Evolutionary conservation across 2,888 invertebrate species (phyloP).

Genomic region (Barypeithes pellucidus): DNA sequence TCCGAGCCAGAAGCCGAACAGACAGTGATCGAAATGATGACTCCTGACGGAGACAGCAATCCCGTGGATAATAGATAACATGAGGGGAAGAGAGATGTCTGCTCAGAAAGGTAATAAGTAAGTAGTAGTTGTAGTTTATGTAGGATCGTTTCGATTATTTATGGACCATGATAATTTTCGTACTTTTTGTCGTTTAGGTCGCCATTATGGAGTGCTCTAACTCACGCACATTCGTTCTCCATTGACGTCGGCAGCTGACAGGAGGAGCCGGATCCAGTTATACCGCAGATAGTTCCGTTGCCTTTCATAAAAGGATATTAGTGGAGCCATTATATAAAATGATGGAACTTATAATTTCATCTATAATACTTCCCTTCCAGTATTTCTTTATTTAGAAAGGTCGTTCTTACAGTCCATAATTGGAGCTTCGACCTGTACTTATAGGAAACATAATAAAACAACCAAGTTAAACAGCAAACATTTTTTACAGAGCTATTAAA

Average conservation of each 20-base stretch:
- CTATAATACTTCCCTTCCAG: too few species aligned
- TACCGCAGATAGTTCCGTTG: constrained; percentile 67
- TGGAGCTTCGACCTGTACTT: too few species aligned
- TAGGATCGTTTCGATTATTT: neutral
- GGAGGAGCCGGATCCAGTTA: constrained; percentile 64
- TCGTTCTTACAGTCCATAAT: too few species aligned
- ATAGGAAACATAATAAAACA: too few species aligned
- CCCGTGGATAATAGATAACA: constrained; percentile 66
- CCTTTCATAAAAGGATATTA: constrained; percentile 65
- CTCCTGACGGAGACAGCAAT: constrained; percentile 65
- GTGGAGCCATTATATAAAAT: too few species aligned
- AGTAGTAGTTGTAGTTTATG: neutral
- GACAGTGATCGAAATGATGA: constrained; percentile 68
- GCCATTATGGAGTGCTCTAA: constrained; percentile 87
- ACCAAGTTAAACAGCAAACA: too few species aligned
- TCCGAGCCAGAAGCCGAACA: constrained; percentile 81
- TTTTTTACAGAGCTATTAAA: too few species aligned
- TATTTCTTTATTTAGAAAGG: too few species aligned
- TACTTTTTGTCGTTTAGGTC: too few species aligned
- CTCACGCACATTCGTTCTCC: constrained; percentile 77
- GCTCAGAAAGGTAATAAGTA: constrained; percentile 65
- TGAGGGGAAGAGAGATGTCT: constrained; percentile 59
- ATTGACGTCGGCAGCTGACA: constrained; percentile 67
- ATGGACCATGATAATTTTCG: too few species aligned
- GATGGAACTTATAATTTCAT: too few species aligned